A percentile compares a stretch with the other conserved stretches of the same genome.
Conservation (phyloP, 2,113 vertebrate genomes). For the Pithys albifrons region DNA sequence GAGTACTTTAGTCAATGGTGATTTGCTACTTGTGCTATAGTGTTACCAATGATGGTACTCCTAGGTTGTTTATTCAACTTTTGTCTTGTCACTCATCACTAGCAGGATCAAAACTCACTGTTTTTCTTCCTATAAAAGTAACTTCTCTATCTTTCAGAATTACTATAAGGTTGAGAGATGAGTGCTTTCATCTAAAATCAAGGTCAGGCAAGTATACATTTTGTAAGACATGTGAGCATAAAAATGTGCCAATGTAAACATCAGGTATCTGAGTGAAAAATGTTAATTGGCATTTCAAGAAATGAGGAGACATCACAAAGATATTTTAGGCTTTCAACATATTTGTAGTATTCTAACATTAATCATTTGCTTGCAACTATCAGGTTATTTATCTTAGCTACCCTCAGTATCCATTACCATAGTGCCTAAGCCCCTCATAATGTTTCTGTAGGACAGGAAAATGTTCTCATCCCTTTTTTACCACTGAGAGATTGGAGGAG, state of each 20-base stretch:
- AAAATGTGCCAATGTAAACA: slow-evolving; percentile 60
- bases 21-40: slow-evolving; percentile 72
- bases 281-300: slow-evolving; percentile 70
- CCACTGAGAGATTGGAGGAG: background rate
- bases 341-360: slow-evolving; percentile 65
- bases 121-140: slow-evolving; percentile 44
- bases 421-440: slow-evolving; percentile 25
- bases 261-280: slow-evolving; percentile 69
- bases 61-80: slow-evolving; percentile 37
- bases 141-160: slow-evolving; percentile 54
- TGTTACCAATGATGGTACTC: slow-evolving; percentile 50
- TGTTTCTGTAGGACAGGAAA: background rate
- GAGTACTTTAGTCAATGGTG: slow-evolving; percentile 59
- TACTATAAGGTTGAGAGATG: background rate
- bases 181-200: slow-evolving; percentile 50
- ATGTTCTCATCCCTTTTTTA: slow-evolving; percentile 9
- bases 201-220: slow-evolving; percentile 53
- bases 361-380: slow-evolving; percentile 63
- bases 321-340: slow-evolving; percentile 69
- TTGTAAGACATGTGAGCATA: slow-evolving; percentile 42
- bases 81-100: slow-evolving; percentile 34
- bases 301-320: slow-evolving; percentile 61
- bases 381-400: slow-evolving; percentile 66
- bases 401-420: slow-evolving; percentile 29
- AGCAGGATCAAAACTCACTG: slow-evolving; percentile 34